Evolutionary conservation across 1,140 invertebrate species (phyloP).

Genomic region (Drosophila ironensis): DNA sequence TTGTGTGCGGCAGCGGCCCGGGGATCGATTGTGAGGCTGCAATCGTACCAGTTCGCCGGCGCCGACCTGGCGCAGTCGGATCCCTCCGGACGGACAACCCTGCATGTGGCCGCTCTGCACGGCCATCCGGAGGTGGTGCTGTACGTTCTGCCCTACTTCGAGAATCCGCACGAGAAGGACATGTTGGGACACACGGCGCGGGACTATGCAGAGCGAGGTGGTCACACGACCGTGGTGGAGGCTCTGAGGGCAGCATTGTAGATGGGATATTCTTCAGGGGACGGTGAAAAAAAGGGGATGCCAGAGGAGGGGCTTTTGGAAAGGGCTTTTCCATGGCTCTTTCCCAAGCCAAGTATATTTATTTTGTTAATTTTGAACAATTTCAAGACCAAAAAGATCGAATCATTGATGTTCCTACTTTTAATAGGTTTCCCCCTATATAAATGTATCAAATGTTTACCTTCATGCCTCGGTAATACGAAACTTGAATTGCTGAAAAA

Average conservation of each 20-base stretch:
- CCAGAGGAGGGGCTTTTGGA: too few relatives aligned
- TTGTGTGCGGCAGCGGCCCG: conserved; percentile 85
- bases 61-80: conserved; percentile 85
- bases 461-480: too few relatives aligned
- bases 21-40: conserved; percentile 84
- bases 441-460: too few relatives aligned
- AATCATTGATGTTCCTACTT: too few relatives aligned
- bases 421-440: too few relatives aligned
- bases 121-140: conserved; percentile 73
- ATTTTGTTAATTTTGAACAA: too few relatives aligned
- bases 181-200: conserved; percentile 82
- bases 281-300: too few relatives aligned
- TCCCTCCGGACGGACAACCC: conserved; percentile 84
- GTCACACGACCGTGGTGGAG: conserved; percentile 60
- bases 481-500: too few relatives aligned
- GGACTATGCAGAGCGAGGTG: conserved; percentile 82
- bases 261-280: neutral
- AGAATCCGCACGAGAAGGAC: conserved; percentile 77
- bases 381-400: too few relatives aligned
- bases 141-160: conserved; percentile 82
- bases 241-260: conserved; percentile 17
- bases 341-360: too few relatives aligned
- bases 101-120: conserved; percentile 85
- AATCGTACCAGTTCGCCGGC: conserved; percentile 85
- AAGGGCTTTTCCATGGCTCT: too few relatives aligned